These are phyloP conservation scores for Ophion ellenae DNA, from an alignment of 2,888 invertebrate genomes.

Conservation along the genomic window DNA sequence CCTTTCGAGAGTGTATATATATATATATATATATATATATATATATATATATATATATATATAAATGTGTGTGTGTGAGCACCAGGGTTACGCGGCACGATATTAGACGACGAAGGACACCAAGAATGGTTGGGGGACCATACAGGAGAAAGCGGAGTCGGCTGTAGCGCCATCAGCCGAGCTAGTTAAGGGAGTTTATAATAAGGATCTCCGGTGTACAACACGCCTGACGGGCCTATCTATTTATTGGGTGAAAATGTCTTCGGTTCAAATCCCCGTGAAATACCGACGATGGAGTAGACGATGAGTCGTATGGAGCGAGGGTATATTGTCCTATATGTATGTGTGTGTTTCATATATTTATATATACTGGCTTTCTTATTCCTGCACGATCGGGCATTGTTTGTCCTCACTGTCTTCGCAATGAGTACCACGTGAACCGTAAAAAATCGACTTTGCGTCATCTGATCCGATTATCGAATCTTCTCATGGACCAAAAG, in stretches of 20 bases:
- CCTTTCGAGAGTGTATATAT: constrained; percentile 45
- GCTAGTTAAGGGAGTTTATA: constrained; percentile 83
- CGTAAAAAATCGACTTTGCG: constrained; percentile 75
- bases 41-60: constrained; percentile 46
- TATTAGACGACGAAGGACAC: constrained; percentile 61
- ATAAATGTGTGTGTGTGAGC: constrained; percentile 46
- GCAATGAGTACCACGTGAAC: constrained; percentile 69
- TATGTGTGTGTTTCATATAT: not conserved
- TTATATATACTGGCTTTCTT: constrained; percentile 17
- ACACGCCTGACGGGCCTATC: constrained; percentile 81
- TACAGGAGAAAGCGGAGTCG: constrained; percentile 56
- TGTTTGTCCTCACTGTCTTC: constrained; percentile 74
- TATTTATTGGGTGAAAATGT: constrained; percentile 84
- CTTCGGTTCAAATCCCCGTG: constrained; percentile 83
- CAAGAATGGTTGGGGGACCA: constrained; percentile 1
- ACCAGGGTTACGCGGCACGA: constrained; percentile 72
- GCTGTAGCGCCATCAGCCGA: constrained; percentile 67
- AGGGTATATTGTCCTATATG: constrained; percentile 1
- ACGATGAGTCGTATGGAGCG: constrained; percentile 65
- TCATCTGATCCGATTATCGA: constrained; percentile 65
- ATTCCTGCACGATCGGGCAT: constrained; percentile 68
- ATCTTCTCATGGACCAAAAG: constrained; percentile 45
- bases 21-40: too few relatives aligned
- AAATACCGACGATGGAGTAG: constrained; percentile 75
- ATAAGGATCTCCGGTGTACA: constrained; percentile 83